Evolutionary conservation across 2,113 vertebrate species (phyloP), one percentile per base, ranked within the genome.

Genomic region (Struthio camelus): DNA sequence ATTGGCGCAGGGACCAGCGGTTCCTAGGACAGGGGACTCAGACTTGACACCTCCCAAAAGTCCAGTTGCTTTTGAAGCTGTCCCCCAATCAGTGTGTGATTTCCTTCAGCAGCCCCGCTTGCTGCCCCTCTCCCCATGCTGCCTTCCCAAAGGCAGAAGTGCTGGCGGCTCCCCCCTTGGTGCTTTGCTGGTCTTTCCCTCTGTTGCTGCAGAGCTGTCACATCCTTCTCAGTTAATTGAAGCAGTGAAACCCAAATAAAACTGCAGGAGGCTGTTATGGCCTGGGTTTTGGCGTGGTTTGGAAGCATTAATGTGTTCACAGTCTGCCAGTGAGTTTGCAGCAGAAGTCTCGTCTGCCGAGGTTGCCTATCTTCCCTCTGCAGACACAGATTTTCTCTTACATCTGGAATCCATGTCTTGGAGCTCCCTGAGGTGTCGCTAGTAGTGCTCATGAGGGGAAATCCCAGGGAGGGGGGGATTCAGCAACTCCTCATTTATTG

Each of bases 151-250:
- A 87, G 16, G 40, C 6, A 5, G 73, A 90, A 92, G 59, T n/a
- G 13, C 19, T 42, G 58, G 34, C 40, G 84, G 19, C 36, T 58
- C 7, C 17, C 11, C 6, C 0, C 10, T 66, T 87, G 32, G 38
- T 66, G 9, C 51, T 83, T 83, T 92, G 42, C 27, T 30, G 13
- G 80, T 92, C 64, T 66, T 15, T 65, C 40, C 8, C 85, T 79
- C 78, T 84, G 22, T 64, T 72, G 42, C 77, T 79, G 32, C 46
- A 79, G 62, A 81, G 66, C 80, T 50, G 27, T 80, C 75, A 78
- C 59, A 51, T 86, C 83, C 77, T 92, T 87, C 56, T 69, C 46
- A 62, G 69, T 81, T 94, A 87, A 95, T 38, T 81, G 78, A 91
- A 89, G 62, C 17, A 59, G 8, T 34, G 61, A 89, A 91, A 81